Evolutionary conservation across 2,797 vertebrate genomes (phyloP).

Genomic region (Paramormyrops hopkinsi): DNA sequence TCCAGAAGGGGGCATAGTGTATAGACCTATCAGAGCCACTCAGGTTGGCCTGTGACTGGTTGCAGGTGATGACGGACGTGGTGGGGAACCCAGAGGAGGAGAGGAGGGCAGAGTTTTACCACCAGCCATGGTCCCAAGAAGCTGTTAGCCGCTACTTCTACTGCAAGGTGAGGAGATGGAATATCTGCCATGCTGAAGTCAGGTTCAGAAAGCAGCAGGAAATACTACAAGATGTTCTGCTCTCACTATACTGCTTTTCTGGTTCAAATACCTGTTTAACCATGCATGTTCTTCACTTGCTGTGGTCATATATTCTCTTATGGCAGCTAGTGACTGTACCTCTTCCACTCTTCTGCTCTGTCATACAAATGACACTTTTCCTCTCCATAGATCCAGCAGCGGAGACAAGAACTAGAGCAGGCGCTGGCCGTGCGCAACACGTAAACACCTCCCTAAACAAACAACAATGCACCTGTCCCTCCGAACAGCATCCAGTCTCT

Average conservation of each 20-base stretch:
- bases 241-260: neutral
- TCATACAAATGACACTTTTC: neutral
- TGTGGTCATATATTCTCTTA: neutral
- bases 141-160: slow-evolving; percentile 98
- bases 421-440: slow-evolving; percentile 72
- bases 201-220: neutral
- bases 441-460: slow-evolving; percentile 43
- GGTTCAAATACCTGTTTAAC: neutral
- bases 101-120: slow-evolving; percentile 88
- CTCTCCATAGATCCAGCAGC: slow-evolving; percentile 76
- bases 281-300: neutral
- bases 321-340: neutral
- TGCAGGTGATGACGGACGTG: slow-evolving; percentile 85
- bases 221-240: neutral
- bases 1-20: neutral
- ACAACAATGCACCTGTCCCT: neutral
- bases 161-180: slow-evolving; percentile 76
- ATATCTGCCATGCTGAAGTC: neutral
- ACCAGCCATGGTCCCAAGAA: slow-evolving; percentile 97
- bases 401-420: slow-evolving; percentile 73
- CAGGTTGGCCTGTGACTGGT: neutral
- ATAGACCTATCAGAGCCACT: neutral
- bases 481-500: neutral
- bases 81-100: slow-evolving; percentile 96
- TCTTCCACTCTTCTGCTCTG: neutral